Evolutionary conservation across 2,797 vertebrate species (phyloP), one percentile per base, ranked within the genome.

Genomic region (Knipowitschia caucasica): DNA sequence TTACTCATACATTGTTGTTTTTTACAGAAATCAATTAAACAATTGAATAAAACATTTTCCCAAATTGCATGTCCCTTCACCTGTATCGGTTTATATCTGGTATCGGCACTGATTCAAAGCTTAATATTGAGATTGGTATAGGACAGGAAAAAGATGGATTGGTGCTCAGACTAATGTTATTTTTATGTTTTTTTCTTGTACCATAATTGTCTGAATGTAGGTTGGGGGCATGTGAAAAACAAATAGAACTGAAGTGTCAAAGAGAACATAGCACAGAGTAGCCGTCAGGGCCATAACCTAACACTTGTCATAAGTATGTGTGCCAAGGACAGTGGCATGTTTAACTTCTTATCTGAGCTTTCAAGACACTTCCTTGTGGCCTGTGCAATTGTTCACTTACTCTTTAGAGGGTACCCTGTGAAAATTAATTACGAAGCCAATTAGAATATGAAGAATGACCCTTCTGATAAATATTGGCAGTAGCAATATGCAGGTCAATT

Each of bases 231-330:
- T 59, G 17, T 62, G 45, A 59, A 42, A 49, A 61, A 56, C 33
- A 64, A 60, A n/a, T n/a, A 47, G 49, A 60, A 31, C 36, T 51
- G 53, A 58, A 33, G 36, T 58, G 62, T 64, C 33, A 65, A 61
- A 42, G 45, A 42, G 21, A 46, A n/a, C 21, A 21, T 26, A 56
- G 23, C 30, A n/a, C 33, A 15, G 21, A 25, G 26, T 53, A 20
- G 25, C 54, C 55, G 33, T 61, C 40, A 7, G 1, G 43, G 39
- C 18, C 20, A 15, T 2, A 51, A n/a, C 33, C 34, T 36, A n/a
- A 12, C 14, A 36, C 33, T 51, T 51, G n/a, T 51, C 33, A 36
- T 26, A 12, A 31, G 15, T 26, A 34, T 43, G 18, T 50, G 18
- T 25, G n/a, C 20, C 24, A 6, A 36, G 27, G 45, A 47, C 45